These are phyloP conservation scores for Schizotus pectinicornis DNA, from an alignment of 2,888 invertebrate species.

Conservation along the genomic window DNA sequence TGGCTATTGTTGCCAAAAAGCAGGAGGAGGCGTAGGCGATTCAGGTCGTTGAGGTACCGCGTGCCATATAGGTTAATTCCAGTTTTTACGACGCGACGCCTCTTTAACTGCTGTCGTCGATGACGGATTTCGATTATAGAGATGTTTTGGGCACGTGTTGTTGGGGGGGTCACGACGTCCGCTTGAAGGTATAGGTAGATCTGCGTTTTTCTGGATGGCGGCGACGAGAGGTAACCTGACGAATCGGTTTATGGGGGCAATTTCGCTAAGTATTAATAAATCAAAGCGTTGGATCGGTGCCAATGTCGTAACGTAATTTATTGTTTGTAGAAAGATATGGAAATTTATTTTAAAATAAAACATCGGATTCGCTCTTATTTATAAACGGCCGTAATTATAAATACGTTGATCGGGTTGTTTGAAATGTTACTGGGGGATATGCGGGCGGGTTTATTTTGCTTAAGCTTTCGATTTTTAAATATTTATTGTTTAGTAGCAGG, in stretches of 20 bases:
- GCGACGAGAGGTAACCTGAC: too few species aligned
- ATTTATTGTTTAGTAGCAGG: too few species aligned
- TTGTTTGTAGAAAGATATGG: slow-evolving; percentile 27
- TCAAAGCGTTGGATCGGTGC: slow-evolving; percentile 36
- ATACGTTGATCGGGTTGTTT: too few species aligned
- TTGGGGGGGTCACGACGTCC: neutral
- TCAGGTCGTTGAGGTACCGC: neutral
- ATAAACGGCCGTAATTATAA: too few species aligned
- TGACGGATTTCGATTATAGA: too few species aligned
- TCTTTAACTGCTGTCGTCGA: too few species aligned
- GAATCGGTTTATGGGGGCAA: slow-evolving; percentile 21
- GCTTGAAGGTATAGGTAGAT: too few species aligned
- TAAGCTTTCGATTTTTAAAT: too few species aligned
- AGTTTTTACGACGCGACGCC: too few species aligned
- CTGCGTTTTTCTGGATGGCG: neutral
- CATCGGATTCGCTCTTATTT: neutral
- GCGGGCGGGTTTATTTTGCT: too few species aligned
- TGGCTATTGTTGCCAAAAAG: slow-evolving; percentile 15
- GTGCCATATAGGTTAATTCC: slow-evolving; percentile 24
- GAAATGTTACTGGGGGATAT: too few species aligned
- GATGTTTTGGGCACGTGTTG: neutral
- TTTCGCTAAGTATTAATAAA: slow-evolving; percentile 36
- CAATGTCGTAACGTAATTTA: slow-evolving; percentile 41
- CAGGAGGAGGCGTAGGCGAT: slow-evolving; percentile 6
- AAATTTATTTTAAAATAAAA: slow-evolving; percentile 20